Conservation (phyloP, 2,113 vertebrate genomes). For the Beaufortia kweichowensis region DNA sequence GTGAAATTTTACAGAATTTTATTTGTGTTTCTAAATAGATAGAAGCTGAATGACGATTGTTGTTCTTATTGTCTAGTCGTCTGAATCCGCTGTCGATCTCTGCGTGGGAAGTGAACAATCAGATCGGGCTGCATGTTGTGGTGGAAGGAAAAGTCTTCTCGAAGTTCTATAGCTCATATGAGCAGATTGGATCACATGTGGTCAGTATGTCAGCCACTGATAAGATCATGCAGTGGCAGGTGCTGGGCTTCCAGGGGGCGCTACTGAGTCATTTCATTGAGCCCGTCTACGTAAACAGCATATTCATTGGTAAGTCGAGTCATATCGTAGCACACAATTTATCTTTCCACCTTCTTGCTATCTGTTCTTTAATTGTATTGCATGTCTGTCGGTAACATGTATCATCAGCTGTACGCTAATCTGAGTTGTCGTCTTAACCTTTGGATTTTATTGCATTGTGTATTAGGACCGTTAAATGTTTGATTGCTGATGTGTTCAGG, state of each 20-base stretch:
- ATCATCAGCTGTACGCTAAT: too few species aligned
- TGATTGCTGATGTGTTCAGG: conserved; percentile 69
- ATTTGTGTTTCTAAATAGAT: not conserved
- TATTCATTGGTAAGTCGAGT: conserved; percentile 83
- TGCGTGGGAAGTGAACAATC: conserved; percentile 82
- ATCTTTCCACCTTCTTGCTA: too few species aligned
- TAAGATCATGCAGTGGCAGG: conserved; percentile 93
- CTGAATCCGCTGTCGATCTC: conserved; percentile 82
- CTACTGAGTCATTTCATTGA: conserved; percentile 93
- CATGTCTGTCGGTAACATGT: too few species aligned
- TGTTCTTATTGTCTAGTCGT: conserved; percentile 63
- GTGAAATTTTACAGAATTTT: not conserved
- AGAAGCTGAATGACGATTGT: not conserved
- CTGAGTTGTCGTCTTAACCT: too few species aligned
- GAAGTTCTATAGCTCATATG: conserved; percentile 72
- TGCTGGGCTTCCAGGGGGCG: conserved; percentile 90
- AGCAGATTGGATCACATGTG: conserved; percentile 65
- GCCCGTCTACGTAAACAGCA: conserved; percentile 85
- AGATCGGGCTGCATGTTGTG: conserved; percentile 85
- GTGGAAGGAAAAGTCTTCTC: conserved; percentile 88
- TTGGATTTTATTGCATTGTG: too few species aligned
- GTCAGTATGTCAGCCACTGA: conserved; percentile 90
- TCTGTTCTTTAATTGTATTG: not conserved
- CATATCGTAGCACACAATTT: not conserved
- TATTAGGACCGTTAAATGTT: too few species aligned